Conservation (phyloP, 2,888 invertebrate species). For the Cataglyphis livida region DNA sequence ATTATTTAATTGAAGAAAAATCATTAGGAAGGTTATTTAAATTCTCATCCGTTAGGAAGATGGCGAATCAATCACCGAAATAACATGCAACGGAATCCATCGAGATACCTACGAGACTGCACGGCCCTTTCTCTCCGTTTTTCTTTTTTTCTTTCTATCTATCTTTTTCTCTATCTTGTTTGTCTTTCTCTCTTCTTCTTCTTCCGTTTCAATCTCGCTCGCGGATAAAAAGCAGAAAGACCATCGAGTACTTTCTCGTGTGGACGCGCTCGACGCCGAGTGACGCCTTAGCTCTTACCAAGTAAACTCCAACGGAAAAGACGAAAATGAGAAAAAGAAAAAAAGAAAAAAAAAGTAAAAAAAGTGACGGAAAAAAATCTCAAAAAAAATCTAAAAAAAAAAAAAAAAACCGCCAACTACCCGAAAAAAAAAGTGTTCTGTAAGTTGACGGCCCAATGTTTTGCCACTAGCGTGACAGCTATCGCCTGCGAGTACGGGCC, state of each 20-base stretch:
- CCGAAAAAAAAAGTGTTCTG: constrained; percentile 78
- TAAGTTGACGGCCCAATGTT: constrained; percentile 90
- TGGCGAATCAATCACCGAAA: constrained; percentile 28
- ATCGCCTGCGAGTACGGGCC: constrained; percentile 98
- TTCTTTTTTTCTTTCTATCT: constrained; percentile 35
- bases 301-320: constrained; percentile 58
- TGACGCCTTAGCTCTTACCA: constrained; percentile 67
- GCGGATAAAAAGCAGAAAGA: constrained; percentile 52
- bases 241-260: constrained; percentile 57
- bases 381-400: constrained; percentile 65
- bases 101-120: constrained; percentile 77
- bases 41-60: constrained; percentile 7
- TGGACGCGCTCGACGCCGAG: constrained; percentile 67
- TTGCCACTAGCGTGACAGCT: constrained; percentile 96
- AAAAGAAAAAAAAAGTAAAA: constrained; percentile 53
- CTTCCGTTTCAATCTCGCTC: constrained; percentile 70
- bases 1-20: background rate
- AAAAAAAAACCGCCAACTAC: constrained; percentile 68
- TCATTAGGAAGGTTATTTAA: constrained; percentile 7
- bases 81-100: constrained; percentile 60
- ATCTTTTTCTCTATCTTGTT: constrained; percentile 46
- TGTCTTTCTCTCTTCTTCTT: constrained; percentile 68
- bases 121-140: constrained; percentile 67
- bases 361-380: constrained; percentile 41
- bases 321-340: constrained; percentile 24